Conservation (phyloP, 2,797 vertebrate genomes). For the Cichlasoma orientale region DNA sequence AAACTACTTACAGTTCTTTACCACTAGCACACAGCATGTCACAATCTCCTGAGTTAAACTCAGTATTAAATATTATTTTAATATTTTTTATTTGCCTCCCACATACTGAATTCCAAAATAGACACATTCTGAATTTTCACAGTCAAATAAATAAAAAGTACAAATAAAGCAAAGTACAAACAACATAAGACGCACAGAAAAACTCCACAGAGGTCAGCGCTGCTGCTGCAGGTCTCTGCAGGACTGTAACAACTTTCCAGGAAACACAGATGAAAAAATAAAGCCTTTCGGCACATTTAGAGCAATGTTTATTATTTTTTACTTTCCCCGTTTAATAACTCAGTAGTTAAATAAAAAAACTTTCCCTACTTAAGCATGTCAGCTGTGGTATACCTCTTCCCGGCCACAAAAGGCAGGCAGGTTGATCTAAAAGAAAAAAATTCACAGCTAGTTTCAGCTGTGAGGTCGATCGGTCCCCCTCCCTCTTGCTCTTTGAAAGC, state of each 20-base stretch:
- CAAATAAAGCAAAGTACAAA: neutral
- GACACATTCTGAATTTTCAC: neutral
- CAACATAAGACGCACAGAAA: neutral
- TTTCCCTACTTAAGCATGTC: neutral
- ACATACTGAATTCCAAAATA: slow-evolving; percentile 1
- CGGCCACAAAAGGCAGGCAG: neutral
- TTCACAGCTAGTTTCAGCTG: neutral
- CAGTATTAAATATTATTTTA: neutral
- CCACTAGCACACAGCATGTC: neutral
- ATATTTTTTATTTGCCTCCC: neutral
- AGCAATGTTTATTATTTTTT: neutral
- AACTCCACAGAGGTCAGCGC: neutral
- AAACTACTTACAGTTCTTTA: neutral
- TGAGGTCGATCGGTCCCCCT: too few species aligned
- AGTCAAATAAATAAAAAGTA: neutral
- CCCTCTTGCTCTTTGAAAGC: neutral
- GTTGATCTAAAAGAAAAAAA: neutral
- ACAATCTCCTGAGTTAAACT: neutral
- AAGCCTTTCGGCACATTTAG: neutral
- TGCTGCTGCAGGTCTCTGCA: neutral
- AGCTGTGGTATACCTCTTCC: neutral
- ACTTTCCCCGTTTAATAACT: neutral
- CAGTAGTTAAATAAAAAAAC: neutral
- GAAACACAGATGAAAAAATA: neutral
- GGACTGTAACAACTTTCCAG: neutral